Percentiles rank a stretch among this genome's conserved stretches.
These are phyloP conservation scores for Mobula birostris DNA, from an alignment of 2,113 vertebrate species.

Conservation along the genomic window DNA sequence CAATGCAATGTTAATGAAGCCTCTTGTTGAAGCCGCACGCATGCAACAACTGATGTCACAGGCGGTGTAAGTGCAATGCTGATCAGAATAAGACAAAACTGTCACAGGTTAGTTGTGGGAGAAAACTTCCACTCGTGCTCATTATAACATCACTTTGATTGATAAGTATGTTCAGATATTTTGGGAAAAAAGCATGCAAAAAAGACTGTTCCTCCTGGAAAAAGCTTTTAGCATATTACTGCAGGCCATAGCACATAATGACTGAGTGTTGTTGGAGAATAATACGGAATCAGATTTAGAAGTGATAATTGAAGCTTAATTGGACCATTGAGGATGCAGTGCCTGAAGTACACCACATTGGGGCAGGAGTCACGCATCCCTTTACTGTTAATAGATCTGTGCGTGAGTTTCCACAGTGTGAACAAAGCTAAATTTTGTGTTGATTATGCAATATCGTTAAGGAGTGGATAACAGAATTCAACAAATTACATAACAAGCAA, in stretches of 20 bases:
- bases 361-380: background rate
- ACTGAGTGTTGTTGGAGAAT: background rate
- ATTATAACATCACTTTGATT: background rate
- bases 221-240: background rate
- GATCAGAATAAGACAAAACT: background rate
- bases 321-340: background rate
- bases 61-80: background rate
- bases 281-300: background rate
- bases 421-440: background rate
- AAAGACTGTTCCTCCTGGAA: background rate
- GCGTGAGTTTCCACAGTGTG: background rate
- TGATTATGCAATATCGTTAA: background rate
- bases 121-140: background rate
- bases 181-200: background rate
- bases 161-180: background rate
- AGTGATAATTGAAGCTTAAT: background rate
- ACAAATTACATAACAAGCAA: background rate
- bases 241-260: background rate
- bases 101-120: background rate
- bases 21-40: background rate
- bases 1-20: background rate
- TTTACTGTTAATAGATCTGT: background rate
- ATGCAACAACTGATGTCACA: background rate
- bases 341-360: background rate
- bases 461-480: background rate